Evolutionary conservation across 2,113 vertebrate species (phyloP).

Genomic region (Dissostichus mawsoni): DNA sequence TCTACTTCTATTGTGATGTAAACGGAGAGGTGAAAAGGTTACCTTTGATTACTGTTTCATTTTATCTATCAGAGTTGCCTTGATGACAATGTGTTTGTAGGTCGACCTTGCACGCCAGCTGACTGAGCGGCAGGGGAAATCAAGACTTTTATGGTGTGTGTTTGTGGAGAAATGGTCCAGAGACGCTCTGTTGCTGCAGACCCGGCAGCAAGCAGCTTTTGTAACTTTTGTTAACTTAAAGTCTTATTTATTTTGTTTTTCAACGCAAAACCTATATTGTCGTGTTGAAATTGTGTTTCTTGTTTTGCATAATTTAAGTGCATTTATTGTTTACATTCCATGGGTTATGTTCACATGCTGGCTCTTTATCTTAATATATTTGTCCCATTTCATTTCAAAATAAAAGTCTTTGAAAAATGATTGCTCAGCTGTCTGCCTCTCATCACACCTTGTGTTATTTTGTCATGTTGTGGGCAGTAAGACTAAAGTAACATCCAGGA

Average conservation of each 20-base stretch:
- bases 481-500: too few species aligned
- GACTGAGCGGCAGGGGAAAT: slow-evolving; percentile 47
- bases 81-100: slow-evolving; percentile 57
- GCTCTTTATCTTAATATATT: slow-evolving; percentile 86
- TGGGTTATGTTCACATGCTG: slow-evolving; percentile 65
- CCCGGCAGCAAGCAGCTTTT: slow-evolving; percentile 32
- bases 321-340: slow-evolving; percentile 84
- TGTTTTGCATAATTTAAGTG: slow-evolving; percentile 82
- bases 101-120: slow-evolving; percentile 48
- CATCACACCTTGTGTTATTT: neutral
- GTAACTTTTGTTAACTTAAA: slow-evolving; percentile 84
- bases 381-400: slow-evolving; percentile 79
- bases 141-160: slow-evolving; percentile 1
- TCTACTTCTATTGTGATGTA: neutral
- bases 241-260: slow-evolving; percentile 84
- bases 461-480: neutral
- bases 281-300: slow-evolving; percentile 67
- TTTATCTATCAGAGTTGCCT: slow-evolving; percentile 51
- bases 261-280: slow-evolving; percentile 75
- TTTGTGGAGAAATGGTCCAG: slow-evolving; percentile 10
- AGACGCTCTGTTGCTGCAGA: slow-evolving; percentile 30
- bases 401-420: slow-evolving; percentile 74
- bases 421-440: neutral
- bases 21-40: neutral
- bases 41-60: slow-evolving; percentile 19